phyloP scores from a whole-genome alignment of 2,797 vertebrate species.

The Euthynnus affinis region DNA sequence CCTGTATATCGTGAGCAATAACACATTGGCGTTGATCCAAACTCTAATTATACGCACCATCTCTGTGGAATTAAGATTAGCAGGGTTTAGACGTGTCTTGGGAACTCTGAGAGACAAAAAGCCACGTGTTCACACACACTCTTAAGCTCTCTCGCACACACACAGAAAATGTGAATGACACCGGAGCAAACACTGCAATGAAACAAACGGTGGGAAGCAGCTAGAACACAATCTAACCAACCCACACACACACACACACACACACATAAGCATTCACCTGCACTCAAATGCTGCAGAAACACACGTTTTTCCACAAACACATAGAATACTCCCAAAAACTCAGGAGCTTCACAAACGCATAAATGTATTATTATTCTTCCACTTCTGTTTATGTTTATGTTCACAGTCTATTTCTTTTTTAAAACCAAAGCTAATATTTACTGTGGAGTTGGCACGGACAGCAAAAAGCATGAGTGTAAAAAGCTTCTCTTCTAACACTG shows the following conservation, averaged over 20 bases:
- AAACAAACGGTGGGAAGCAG: constrained; percentile 1
- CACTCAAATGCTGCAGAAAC: background rate
- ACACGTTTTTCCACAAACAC: constrained; percentile 2
- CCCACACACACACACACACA: background rate
- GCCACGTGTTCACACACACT: constrained; percentile 9
- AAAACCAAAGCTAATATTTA: constrained; percentile 42
- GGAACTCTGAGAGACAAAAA: constrained; percentile 56
- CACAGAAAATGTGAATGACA: constrained; percentile 21
- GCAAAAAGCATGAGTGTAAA: background rate
- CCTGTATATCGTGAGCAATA: constrained; percentile 48
- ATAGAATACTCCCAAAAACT: background rate
- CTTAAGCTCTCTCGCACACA: background rate
- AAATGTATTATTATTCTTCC: background rate
- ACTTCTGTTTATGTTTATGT: background rate
- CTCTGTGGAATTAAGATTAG: constrained; percentile 74
- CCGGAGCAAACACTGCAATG: constrained; percentile 1
- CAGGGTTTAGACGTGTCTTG: constrained; percentile 59
- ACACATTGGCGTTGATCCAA: constrained; percentile 61
- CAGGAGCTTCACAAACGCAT: background rate
- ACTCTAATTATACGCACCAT: constrained; percentile 69
- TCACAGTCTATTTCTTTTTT: constrained; percentile 11
- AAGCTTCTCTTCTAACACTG: background rate
- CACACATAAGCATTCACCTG: background rate
- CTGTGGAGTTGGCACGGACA: background rate
- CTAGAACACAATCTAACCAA: background rate